Base-by-base conservation (phyloP, 2,113 vertebrate genomes). In the Neogobius melanostomus region DNA sequence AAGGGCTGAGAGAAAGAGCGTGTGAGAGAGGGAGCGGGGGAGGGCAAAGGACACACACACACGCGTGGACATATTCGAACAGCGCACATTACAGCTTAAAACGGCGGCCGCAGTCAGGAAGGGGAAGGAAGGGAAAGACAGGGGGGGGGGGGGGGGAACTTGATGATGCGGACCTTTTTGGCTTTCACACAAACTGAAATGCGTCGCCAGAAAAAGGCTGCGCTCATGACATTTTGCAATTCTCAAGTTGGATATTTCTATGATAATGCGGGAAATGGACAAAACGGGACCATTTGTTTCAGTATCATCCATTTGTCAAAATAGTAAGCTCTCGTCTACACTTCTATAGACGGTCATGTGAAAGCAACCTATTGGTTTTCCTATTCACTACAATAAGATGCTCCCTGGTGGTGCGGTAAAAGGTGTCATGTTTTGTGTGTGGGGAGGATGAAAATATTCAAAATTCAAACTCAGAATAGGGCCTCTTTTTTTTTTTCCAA, bases 391-490 rank as follows among this genome's bases (percentile, higher is more conserved):
- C 4, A 3, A 4, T 36, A 36, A 36, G 28, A 36, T 4, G 3
- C 2, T 36, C 28, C 28, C 28, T 36, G 28, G 28, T 36, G 28
- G 28, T 57, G 48, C 53, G 64, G 56, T 63, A 11, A 47, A n/a
- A 47, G 46, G 46, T 47, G 46, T 47, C 7, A 7, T 47, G 48
- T 9, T 28, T 48, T 8, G n/a, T 46, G 21, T 68, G 46, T 56
- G 60, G 7, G 28, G 28, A 36, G 28, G 28, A 36, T 2, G 3
- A 36, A 36, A 36, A 36, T 2, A 36, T 21, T 21, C 21, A 3
- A 36, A 6, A 1, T 67, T 85, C 80, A 83, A 83, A 81, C 72
- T 90, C 88, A 83, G 87, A 91, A 89, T 88, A 86, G 84, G 88
- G 76, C 85, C 84, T 72, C 76, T 75, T 66, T 59, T 74, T 36